Evolutionary conservation across 2,113 vertebrate genomes (phyloP), one percentile per base, ranked within the genome.

Genomic region (Ptilorrhoa leucosticta): DNA sequence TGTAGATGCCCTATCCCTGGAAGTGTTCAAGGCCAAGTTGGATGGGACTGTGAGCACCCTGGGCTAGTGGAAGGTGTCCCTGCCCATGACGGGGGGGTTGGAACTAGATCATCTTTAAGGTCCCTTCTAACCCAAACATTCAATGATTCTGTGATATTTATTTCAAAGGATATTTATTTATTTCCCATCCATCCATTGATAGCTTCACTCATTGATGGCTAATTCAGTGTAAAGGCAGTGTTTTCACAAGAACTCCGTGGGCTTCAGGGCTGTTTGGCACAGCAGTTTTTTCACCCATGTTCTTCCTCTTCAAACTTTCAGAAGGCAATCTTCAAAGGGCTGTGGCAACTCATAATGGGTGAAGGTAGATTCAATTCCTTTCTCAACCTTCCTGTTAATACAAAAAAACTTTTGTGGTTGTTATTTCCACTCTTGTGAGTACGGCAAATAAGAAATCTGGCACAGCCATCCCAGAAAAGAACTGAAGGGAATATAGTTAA

Each of bases 301-400:
- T 71, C 33, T 63, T 58, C 5, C 19, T 64, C 18, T n/a, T 42
- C 23, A 39, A 7, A 64, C 35, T 94, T 92, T 35, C 8, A 6
- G 57, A 80, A 31, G 45, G 20, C 8, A 42, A 21, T 45, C 17
- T 80, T 68, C 50, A 37, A 72, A 78, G 45, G 15, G 14, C 60
- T 75, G 4, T 0, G 0, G 9, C 37, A 63, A 6, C 6, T 4
- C 4, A 4, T 39, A 23, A 13, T 35, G 30, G 33, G 35, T 48
- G 30, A 50, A 88, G 57, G 54, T 48, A 64, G 42, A 87, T 12
- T 93, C 42, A 45, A 56, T 90, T 93, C 50, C 45, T 39, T 45
- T 90, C 61, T 75, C 24, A 31, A 2, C 23, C n/a, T 89, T 95
- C 60, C 42, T 81, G 22, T 81, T 86, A 51, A 51, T 65, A 22